Percentiles rank a stretch among this genome's conserved stretches.
phyloP scores from a whole-genome alignment of 1,140 invertebrate species.

The Drosophila lacertosa region DNA sequence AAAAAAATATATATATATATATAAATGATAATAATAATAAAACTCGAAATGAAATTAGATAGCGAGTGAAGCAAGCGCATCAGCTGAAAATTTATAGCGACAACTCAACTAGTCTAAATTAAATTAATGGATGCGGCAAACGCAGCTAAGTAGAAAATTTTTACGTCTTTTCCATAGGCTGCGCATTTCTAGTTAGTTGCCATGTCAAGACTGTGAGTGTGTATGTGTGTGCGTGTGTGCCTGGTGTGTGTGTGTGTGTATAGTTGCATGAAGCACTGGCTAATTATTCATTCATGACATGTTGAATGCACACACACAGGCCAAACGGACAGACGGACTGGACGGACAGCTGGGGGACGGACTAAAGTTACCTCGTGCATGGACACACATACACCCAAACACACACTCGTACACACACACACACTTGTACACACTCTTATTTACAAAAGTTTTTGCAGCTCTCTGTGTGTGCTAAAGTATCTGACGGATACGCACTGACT shows the following conservation, averaged over 20 bases:
- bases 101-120: conserved; percentile 53
- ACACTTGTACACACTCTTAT: conserved; percentile 62
- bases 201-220: conserved; percentile 1
- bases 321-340: conserved; percentile 16
- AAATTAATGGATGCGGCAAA: conserved; percentile 65
- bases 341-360: neutral
- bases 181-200: conserved; percentile 51
- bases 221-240: neutral
- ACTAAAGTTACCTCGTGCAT: conserved; percentile 36
- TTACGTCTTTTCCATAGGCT: conserved; percentile 56
- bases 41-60: conserved; percentile 49
- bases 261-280: conserved; percentile 50
- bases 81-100: conserved; percentile 38
- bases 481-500: conserved; percentile 67
- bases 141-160: conserved; percentile 64
- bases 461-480: conserved; percentile 65
- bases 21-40: conserved; percentile 41
- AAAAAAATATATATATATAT: conserved; percentile 2
- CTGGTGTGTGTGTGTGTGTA: conserved; percentile 1
- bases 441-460: conserved; percentile 71
- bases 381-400: conserved; percentile 10
- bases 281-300: conserved; percentile 83
- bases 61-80: neutral
- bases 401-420: conserved; percentile 14
- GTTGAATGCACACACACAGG: conserved; percentile 71